Evolutionary conservation across 2,113 vertebrate species (phyloP).

Genomic region (Nesogale talazaci): DNA sequence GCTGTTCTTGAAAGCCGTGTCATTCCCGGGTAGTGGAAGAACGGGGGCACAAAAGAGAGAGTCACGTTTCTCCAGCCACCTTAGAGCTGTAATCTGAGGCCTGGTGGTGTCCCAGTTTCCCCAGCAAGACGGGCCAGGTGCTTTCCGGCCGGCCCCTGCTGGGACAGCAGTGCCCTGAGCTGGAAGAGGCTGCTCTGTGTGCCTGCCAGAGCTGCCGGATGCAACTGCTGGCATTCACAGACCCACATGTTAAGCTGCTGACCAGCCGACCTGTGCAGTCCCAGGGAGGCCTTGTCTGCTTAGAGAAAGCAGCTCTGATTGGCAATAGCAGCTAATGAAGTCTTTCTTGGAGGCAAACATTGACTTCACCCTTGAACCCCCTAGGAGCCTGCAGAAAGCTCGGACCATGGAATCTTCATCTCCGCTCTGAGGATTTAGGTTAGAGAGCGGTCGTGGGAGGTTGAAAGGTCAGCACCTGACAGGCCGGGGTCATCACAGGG

Average conservation of each 20-base stretch:
- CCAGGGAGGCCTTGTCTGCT: conserved; percentile 37
- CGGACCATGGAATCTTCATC: conserved; percentile 56
- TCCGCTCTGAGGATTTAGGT: conserved; percentile 11
- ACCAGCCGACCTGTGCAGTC: conserved; percentile 52
- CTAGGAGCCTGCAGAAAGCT: conserved; percentile 52
- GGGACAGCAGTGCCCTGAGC: background rate
- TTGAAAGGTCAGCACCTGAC: background rate
- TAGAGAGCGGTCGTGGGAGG: background rate
- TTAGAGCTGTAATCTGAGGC: background rate
- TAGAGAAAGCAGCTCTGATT: conserved; percentile 65
- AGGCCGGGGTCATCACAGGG: background rate
- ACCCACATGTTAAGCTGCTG: conserved; percentile 62
- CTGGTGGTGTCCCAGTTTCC: background rate
- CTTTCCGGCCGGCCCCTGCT: background rate
- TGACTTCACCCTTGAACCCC: conserved; percentile 72
- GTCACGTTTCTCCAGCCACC: conserved; percentile 2
- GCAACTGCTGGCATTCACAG: background rate
- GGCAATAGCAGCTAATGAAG: conserved; percentile 76
- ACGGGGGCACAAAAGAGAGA: background rate
- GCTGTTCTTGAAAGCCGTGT: conserved; percentile 34
- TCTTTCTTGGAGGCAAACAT: conserved; percentile 75
- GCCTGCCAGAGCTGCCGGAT: background rate
- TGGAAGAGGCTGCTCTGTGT: background rate
- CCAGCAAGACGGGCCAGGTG: background rate
- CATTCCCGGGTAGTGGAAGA: background rate